Percentiles rank a stretch among this genome's conserved stretches.
Conservation (phyloP, 2,113 vertebrate species). For the Astur gentilis region DNA sequence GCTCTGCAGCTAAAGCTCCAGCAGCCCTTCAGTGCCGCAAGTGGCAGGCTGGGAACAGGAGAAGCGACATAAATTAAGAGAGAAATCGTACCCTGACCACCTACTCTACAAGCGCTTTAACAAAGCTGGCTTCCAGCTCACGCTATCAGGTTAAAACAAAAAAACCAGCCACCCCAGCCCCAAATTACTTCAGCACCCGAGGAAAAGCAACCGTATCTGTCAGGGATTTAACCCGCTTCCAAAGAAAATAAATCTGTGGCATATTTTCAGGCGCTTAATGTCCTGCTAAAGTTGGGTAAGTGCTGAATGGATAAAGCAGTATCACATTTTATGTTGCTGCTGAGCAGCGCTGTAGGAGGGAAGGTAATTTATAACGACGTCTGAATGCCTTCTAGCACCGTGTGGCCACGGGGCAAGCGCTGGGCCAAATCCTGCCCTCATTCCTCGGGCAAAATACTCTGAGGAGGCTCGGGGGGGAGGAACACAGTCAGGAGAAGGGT, state of each 20-base stretch:
- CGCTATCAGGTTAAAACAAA: background rate
- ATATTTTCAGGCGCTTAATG: conserved; percentile 21
- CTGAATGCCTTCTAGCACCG: background rate
- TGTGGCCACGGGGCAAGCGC: background rate
- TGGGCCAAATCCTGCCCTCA: background rate
- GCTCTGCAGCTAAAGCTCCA: background rate
- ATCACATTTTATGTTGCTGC: background rate
- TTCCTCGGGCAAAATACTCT: background rate
- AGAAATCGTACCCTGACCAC: background rate
- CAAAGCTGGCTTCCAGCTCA: conserved; percentile 1
- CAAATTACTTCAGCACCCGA: conserved; percentile 36
- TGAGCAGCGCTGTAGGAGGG: background rate
- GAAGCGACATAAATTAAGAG: background rate
- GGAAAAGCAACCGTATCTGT: background rate
- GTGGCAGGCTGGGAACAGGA: rapidly evolving
- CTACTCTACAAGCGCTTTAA: background rate
- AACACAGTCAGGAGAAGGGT: background rate
- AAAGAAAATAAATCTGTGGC: conserved; percentile 34
- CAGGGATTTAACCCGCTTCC: conserved; percentile 3
- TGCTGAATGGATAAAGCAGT: conserved; percentile 54
- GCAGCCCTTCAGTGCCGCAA: background rate
- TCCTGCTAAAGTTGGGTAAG: conserved; percentile 47
- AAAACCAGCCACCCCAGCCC: background rate
- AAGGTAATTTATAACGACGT: background rate
- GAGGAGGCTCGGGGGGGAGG: background rate